Evolutionary conservation across 2,797 vertebrate species (phyloP).

Genomic region (Darevskia mixta): DNA sequence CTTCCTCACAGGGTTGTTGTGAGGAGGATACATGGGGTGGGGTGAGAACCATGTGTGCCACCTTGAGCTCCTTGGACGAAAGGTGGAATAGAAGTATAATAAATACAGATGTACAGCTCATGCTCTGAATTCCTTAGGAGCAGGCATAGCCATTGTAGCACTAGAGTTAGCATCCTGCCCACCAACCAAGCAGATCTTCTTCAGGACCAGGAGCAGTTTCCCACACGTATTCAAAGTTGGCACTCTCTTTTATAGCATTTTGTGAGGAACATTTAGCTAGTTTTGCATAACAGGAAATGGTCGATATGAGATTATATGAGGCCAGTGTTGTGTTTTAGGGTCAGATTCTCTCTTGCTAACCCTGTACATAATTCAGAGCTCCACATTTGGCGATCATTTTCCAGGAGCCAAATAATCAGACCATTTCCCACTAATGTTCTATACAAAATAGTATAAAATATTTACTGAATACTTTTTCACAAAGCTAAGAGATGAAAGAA

Average conservation of each 20-base stretch:
- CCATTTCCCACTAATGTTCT: background rate
- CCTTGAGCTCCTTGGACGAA: too few species aligned
- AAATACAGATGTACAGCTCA: too few species aligned
- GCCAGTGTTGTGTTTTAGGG: background rate
- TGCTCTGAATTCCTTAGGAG: too few species aligned
- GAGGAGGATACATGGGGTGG: too few species aligned
- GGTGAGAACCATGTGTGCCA: too few species aligned
- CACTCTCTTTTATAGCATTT: too few species aligned
- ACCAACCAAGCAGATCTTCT: background rate
- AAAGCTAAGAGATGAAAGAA: background rate
- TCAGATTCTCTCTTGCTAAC: background rate
- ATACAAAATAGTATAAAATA: background rate
- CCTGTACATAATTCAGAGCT: background rate
- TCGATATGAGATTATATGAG: background rate
- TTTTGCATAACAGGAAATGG: background rate
- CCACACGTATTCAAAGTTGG: background rate
- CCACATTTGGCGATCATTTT: background rate
- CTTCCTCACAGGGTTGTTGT: too few species aligned
- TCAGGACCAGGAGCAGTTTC: background rate
- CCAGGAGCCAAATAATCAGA: background rate
- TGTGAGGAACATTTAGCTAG: background rate
- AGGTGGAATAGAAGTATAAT: too few species aligned
- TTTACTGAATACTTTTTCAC: background rate
- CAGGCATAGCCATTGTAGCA: background rate
- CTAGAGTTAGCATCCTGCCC: background rate